Base-by-base conservation (phyloP, 2,888 invertebrate genomes). In the Platycnemis pennipes region DNA sequence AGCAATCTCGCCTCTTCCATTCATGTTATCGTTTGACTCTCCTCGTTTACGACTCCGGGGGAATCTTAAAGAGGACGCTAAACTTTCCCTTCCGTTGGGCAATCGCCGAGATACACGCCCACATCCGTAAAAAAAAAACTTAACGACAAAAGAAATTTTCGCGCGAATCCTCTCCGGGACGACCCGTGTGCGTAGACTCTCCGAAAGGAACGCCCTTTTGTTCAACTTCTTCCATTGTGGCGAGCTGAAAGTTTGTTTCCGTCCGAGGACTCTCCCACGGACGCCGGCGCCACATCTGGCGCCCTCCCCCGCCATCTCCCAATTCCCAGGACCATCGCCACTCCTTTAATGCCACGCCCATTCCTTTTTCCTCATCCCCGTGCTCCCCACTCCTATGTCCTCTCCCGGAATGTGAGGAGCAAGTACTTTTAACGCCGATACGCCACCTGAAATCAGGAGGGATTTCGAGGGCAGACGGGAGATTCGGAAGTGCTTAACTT, bases 221-320 rank as follows among this genome's bases (percentile, higher is more conserved):
- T 77, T 37, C 77, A 77, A 77, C 77, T 77, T 77, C 77, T 37
- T 31, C 77, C 37, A 77, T 77, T 77, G 77, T 77, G 77, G 77
- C 37, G 77, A 37, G 2, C 77, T 31, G 31, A 31, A 77, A 77
- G 77, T 77, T 77, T 37, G 77, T 77, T 77, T 77, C 37, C 77
- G 77, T 37, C 77, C 77, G 77, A 77, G 77, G 8, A 8, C 37
- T 26, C 63, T 11, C 11, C 77, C 11, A 1, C 13, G 7, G 77
- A 16, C 37, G 77, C 5, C 5, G 37, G 37, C 77, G 13, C 77
- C 77, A 26, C 77, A 77, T 77, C 31, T 77, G 77, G 37, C 37
- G 77, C 8, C 77, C 77, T 37, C 11, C 16, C 22, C 11, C 37
- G 37, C 77, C 77, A 77, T 77, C 11, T 37, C 16, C 77, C 77